Conservation (phyloP, 2,797 vertebrate genomes). For the Uromys caudimaculatus region DNA sequence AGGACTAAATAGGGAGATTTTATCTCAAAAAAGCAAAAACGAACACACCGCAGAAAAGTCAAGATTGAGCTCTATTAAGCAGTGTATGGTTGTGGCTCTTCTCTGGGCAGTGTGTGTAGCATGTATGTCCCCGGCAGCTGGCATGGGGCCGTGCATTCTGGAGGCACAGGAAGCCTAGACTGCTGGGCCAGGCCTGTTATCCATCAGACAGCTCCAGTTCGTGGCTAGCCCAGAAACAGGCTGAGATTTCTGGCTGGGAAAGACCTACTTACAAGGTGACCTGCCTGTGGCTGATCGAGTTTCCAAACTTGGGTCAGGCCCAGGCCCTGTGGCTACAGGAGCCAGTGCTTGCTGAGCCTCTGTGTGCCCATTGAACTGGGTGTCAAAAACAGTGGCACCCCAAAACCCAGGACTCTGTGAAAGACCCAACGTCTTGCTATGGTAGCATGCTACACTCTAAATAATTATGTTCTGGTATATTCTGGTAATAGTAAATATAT, state of each 20-base stretch:
- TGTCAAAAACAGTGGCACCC: neutral
- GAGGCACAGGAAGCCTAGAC: neutral
- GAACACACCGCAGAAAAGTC: neutral
- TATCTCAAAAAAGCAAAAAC: neutral
- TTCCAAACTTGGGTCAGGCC: conserved; percentile 49
- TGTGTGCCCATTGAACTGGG: neutral
- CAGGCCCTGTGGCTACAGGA: neutral
- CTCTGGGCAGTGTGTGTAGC: neutral
- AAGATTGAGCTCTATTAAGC: neutral
- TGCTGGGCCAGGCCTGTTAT: neutral
- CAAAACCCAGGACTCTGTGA: neutral
- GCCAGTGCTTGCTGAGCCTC: neutral
- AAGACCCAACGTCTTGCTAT: fast-evolving
- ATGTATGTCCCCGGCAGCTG: neutral
- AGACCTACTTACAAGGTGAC: neutral
- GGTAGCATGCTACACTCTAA: neutral
- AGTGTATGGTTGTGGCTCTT: neutral
- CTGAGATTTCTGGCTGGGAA: conserved; percentile 66
- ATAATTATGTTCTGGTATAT: neutral
- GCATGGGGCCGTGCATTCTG: neutral
- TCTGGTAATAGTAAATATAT: neutral
- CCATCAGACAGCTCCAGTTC: neutral
- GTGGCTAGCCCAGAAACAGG: neutral
- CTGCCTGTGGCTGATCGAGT: neutral
- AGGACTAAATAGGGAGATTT: neutral